phyloP scores from a whole-genome alignment of 2,888 invertebrate species.

The Aporophyla nigra region DNA sequence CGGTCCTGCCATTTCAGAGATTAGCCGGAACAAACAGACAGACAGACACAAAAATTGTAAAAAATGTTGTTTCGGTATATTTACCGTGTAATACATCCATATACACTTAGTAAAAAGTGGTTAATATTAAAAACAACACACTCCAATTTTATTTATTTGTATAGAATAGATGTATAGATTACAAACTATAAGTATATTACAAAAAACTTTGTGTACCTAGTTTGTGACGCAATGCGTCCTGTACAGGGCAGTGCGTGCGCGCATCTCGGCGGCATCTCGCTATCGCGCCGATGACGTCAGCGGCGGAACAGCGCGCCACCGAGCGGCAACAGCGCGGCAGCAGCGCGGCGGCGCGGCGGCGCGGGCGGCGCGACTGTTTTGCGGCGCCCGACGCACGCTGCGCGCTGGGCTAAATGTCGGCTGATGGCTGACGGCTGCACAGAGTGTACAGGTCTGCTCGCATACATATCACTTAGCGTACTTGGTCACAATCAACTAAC shows the following conservation, averaged over 20 bases:
- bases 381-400: not conserved
- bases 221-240: not conserved
- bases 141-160: too few relatives aligned
- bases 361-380: too few relatives aligned
- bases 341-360: not conserved
- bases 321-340: not conserved
- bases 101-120: too few relatives aligned
- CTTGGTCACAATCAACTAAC: not conserved
- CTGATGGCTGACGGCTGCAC: not conserved
- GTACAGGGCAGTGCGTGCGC: not conserved
- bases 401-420: not conserved
- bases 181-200: too few relatives aligned
- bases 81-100: too few relatives aligned
- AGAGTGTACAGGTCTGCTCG: not conserved
- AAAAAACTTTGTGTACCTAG: not conserved
- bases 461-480: not conserved
- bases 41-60: too few relatives aligned
- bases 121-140: too few relatives aligned
- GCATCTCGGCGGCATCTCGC: not conserved
- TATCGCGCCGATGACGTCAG: slow-evolving; percentile 12
- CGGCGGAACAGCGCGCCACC: slow-evolving; percentile 1
- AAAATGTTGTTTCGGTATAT: too few relatives aligned
- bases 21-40: too few relatives aligned
- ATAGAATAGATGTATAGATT: too few relatives aligned
- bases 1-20: too few relatives aligned